Conservation (phyloP, 2,797 vertebrate genomes). For the Catharus ustulatus region DNA sequence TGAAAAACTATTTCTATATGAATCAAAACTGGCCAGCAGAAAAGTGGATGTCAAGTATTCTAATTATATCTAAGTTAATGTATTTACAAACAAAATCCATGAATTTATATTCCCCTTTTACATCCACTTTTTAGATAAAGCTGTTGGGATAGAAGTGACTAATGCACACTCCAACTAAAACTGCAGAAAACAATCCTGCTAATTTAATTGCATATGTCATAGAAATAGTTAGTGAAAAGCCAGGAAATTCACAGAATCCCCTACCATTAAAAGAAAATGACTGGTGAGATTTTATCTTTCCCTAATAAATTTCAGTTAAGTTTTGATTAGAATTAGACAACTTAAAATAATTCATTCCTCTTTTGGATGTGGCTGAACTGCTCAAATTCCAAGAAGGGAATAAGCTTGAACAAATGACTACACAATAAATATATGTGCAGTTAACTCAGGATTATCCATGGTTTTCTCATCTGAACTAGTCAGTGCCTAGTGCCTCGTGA, state of each 20-base stretch:
- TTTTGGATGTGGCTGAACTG: constrained; percentile 46
- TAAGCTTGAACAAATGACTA: background rate
- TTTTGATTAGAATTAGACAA: constrained; percentile 42
- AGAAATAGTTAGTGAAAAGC: background rate
- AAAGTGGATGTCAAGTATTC: background rate
- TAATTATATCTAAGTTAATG: background rate
- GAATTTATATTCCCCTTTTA: background rate
- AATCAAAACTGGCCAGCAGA: background rate
- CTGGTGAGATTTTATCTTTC: background rate
- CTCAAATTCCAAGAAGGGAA: constrained; percentile 16
- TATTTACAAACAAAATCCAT: background rate
- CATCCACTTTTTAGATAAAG: background rate
- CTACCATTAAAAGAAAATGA: background rate
- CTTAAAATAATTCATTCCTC: constrained; percentile 53
- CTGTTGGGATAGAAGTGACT: background rate
- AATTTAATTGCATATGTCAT: background rate
- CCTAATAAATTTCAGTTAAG: constrained; percentile 50
- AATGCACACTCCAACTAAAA: background rate
- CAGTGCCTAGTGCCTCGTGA: background rate
- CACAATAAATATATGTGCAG: background rate
- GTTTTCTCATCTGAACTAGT: background rate
- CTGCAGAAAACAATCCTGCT: background rate
- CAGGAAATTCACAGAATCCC: background rate
- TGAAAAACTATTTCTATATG: background rate
- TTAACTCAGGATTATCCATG: background rate